Percentiles rank a stretch among this genome's conserved stretches.
Conservation (phyloP, 2,797 vertebrate species). For the Chromobotia macracanthus region DNA sequence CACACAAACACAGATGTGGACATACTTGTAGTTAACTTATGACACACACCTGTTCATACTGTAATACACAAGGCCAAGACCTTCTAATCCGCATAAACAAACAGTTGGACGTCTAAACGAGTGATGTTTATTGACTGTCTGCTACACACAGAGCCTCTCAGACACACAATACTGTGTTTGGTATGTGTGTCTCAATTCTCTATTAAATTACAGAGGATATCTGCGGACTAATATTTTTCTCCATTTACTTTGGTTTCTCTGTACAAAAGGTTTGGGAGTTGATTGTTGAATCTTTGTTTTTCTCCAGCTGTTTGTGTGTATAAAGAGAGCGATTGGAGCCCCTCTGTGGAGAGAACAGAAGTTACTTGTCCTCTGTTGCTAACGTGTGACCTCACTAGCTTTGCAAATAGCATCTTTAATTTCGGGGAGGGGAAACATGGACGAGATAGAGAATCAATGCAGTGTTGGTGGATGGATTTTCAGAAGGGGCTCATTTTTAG, state of each 20-base stretch:
- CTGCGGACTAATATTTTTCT: conserved; percentile 85
- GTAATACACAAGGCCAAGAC: conserved; percentile 78
- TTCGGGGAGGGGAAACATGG: conserved; percentile 50
- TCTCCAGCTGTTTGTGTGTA: conserved; percentile 77
- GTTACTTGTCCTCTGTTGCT: conserved; percentile 81
- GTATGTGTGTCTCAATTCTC: conserved; percentile 73
- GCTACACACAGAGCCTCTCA: conserved; percentile 79
- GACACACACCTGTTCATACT: conserved; percentile 66
- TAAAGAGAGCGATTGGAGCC: conserved; percentile 85
- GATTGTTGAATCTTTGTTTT: conserved; percentile 82
- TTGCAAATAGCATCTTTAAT: conserved; percentile 74
- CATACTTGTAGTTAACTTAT: conserved; percentile 63
- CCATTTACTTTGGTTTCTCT: conserved; percentile 86
- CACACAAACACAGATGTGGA: conserved; percentile 69
- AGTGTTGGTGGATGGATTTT: conserved; percentile 78
- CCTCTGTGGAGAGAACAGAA: conserved; percentile 74
- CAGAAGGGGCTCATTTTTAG: conserved; percentile 69
- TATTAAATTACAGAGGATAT: conserved; percentile 78
- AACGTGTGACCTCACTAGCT: conserved; percentile 83
- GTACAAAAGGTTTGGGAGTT: conserved; percentile 88
- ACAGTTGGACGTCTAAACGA: conserved; percentile 67
- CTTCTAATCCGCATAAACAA: conserved; percentile 76
- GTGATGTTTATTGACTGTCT: conserved; percentile 73
- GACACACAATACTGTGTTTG: conserved; percentile 72
- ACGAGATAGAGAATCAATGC: conserved; percentile 74